Evolutionary conservation across 2,113 vertebrate species (phyloP).

Genomic region (Syngnathus scovelli): DNA sequence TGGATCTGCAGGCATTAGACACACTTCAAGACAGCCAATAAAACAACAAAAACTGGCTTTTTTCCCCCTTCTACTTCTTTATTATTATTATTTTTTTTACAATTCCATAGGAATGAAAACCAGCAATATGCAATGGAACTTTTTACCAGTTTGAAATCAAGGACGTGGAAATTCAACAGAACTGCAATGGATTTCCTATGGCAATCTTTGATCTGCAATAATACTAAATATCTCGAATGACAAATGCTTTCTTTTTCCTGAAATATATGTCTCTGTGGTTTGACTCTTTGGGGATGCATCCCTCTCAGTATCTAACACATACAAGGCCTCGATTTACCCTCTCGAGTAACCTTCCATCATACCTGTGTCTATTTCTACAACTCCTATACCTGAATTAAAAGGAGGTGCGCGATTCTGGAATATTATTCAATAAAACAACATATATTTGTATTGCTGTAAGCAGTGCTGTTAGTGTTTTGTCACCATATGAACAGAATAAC

Average conservation of each 20-base stretch:
- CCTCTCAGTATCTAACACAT: constrained; percentile 48
- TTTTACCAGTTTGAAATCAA: constrained; percentile 44
- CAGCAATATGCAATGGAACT: constrained; percentile 58
- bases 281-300: constrained; percentile 45
- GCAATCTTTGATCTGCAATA: constrained; percentile 44
- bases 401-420: constrained; percentile 63
- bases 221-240: constrained; percentile 29
- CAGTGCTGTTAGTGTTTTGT: constrained; percentile 25
- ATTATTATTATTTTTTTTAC: constrained; percentile 16
- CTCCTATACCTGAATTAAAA: constrained; percentile 50
- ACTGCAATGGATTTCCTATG: constrained; percentile 34
- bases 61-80: neutral
- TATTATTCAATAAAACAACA: constrained; percentile 74
- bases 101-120: constrained; percentile 33
- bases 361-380: constrained; percentile 67
- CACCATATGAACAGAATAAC: neutral
- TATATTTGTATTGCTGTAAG: constrained; percentile 79
- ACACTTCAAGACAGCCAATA: constrained; percentile 44
- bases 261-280: constrained; percentile 61
- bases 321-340: constrained; percentile 53
- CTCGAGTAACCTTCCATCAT: constrained; percentile 45
- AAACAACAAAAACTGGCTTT: constrained; percentile 19
- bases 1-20: constrained; percentile 41
- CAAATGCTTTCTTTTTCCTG: constrained; percentile 30
- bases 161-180: constrained; percentile 38